A percentile compares a stretch with the other conserved stretches of the same genome.
Evolutionary conservation across 2,888 invertebrate species (phyloP).

Genomic region (Myopa testacea): DNA sequence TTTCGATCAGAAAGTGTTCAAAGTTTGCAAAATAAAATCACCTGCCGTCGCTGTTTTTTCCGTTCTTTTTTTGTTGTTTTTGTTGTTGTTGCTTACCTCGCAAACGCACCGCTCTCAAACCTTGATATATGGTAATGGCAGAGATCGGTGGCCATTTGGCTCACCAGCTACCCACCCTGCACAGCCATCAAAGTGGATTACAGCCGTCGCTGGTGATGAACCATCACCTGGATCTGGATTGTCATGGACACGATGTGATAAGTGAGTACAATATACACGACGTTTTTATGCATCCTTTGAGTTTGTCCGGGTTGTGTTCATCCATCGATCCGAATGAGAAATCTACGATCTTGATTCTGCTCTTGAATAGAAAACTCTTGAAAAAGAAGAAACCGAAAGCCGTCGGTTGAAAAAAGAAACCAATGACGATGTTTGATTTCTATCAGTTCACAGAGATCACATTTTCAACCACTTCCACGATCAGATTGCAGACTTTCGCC

Average conservation of each 20-base stretch:
- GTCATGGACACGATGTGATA: constrained; percentile 69
- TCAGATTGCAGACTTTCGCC: too few species aligned
- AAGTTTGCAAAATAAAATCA: constrained; percentile 2
- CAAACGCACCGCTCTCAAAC: constrained; percentile 49
- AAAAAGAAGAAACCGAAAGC: too few species aligned
- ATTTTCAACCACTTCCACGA: too few species aligned
- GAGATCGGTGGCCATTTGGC: constrained; percentile 76
- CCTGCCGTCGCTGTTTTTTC: neutral
- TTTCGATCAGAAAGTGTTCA: neutral
- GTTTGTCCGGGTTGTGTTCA: too few species aligned
- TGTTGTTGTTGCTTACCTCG: constrained; percentile 15
- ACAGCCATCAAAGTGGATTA: constrained; percentile 72
- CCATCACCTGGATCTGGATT: constrained; percentile 70
- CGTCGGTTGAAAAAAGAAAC: too few species aligned
- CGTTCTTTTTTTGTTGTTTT: neutral
- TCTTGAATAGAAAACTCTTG: too few species aligned
- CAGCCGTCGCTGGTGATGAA: constrained; percentile 75
- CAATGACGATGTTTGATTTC: too few species aligned
- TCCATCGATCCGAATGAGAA: too few species aligned
- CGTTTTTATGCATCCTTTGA: neutral
- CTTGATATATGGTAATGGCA: constrained; percentile 75
- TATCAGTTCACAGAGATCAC: too few species aligned
- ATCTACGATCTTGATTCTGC: too few species aligned
- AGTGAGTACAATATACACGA: constrained; percentile 55
- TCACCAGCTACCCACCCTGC: constrained; percentile 73